Evolutionary conservation across 2,113 vertebrate species (phyloP).

Genomic region (Reinhardtius hippoglossoides): DNA sequence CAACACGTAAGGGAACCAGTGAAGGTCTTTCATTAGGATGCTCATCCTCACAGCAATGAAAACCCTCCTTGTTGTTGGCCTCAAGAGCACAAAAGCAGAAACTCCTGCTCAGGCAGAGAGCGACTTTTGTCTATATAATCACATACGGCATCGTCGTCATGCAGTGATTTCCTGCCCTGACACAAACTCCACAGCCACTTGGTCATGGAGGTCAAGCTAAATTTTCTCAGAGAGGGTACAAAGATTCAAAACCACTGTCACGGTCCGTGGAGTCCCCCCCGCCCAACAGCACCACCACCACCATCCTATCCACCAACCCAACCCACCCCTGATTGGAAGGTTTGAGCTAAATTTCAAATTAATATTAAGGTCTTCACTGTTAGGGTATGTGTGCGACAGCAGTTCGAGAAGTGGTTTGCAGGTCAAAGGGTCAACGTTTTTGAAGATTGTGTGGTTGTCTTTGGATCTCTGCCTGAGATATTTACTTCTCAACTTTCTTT

Average conservation of each 20-base stretch:
- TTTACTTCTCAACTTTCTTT: no score
- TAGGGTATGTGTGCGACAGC: neutral
- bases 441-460: neutral
- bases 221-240: constrained; percentile 56
- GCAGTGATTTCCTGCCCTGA: constrained; percentile 85
- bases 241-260: constrained; percentile 65
- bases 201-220: constrained; percentile 78
- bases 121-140: constrained; percentile 78
- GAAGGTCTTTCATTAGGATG: constrained; percentile 26
- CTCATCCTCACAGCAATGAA: constrained; percentile 16
- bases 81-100: constrained; percentile 53
- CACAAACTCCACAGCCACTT: constrained; percentile 79
- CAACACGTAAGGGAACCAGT: constrained; percentile 1
- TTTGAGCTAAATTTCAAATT: constrained; percentile 14
- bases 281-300: neutral
- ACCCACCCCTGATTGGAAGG: neutral
- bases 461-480: no score
- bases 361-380: constrained; percentile 24
- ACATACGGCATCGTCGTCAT: constrained; percentile 83
- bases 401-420: neutral
- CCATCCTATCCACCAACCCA: no score
- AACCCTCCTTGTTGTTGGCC: neutral
- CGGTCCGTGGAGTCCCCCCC: constrained; percentile 34
- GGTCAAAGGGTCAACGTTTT: constrained; percentile 2
- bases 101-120: constrained; percentile 61